Conservation (phyloP, 2,888 invertebrate genomes). For the Oxycera nigricornis region DNA sequence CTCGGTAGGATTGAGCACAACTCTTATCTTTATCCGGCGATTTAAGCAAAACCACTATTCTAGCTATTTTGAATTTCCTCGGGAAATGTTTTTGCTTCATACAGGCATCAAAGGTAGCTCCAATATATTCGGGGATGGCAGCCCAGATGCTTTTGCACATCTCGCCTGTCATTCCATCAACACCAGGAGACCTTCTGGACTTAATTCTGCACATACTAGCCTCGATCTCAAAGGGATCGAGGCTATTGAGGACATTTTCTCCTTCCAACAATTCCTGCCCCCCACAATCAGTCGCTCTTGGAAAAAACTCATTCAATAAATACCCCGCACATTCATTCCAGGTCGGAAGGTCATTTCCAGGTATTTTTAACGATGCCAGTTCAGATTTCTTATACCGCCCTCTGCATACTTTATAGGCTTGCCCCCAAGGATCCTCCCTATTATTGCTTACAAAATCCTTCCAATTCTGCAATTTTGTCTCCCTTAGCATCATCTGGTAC, state of each 20-base stretch:
- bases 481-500: too few species aligned
- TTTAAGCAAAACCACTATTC: too few species aligned
- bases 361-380: too few species aligned
- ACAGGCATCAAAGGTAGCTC: background rate
- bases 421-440: background rate
- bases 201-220: background rate
- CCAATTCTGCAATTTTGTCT: too few species aligned
- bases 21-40: too few species aligned
- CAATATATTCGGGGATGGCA: background rate
- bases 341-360: background rate
- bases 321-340: background rate
- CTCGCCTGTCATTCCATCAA: background rate
- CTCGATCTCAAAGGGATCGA: too few species aligned
- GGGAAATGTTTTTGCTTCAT: too few species aligned
- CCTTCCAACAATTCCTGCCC: too few species aligned
- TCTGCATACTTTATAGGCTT: background rate
- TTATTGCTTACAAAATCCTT: too few species aligned
- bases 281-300: too few species aligned
- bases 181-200: background rate
- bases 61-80: background rate
- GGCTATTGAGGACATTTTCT: too few species aligned
- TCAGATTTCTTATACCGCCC: background rate
- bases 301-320: background rate
- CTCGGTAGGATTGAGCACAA: too few species aligned
- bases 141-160: background rate